Evolutionary conservation across 2,888 invertebrate genomes (phyloP), one percentile per base, ranked within the genome.

Genomic region (Agrochola circellaris): DNA sequence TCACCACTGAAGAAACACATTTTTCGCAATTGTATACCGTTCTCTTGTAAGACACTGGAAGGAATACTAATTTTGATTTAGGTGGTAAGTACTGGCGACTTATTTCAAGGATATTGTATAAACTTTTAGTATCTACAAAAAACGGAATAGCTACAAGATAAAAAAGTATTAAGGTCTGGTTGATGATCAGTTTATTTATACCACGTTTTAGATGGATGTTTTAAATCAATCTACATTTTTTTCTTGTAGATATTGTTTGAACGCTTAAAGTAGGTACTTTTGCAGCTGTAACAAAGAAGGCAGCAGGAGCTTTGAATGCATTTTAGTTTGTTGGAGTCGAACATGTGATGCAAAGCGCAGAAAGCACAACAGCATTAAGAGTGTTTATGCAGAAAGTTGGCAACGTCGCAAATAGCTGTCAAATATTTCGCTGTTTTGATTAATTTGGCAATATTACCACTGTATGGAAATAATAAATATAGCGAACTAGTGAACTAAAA

Each of bases 1-100:
- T 17, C 11, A 38, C 23, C 11, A 51, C 30, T 48, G 8, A 30
- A 61, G 20, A 66, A 76, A 75, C 45, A 61, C 17, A 38, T 54
- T 38, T 65, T 81, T 48, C 23, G 38, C 42, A 77, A 72, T 85
- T 77, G 74, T 68, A 71, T 69, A 60, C 71, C 54, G n/a, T 45
- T 62, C 58, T 71, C 58, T 38, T 61, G 13, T 34, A 48, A 58
- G 48, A 58, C 60, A 38, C 11, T 38, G 82, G 15, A 6, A 68
- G 17, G 75, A 84, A 83, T 81, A 81, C 71, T 74, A 81, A 81
- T 81, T 77, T 56, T 60, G 68, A 67, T 73, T 81, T 61, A 84
- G 42, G 26, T 38, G n/a, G 54, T 30, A n/a, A 58, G 60, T 45
- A 51, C 11, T 1, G n/a, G 2, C 8, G n/a, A 62, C 54, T 80